Percentiles rank a stretch among this genome's conserved stretches.
These are phyloP conservation scores for Emmelina monodactyla DNA, from an alignment of 2,888 invertebrate species.

Conservation along the genomic window DNA sequence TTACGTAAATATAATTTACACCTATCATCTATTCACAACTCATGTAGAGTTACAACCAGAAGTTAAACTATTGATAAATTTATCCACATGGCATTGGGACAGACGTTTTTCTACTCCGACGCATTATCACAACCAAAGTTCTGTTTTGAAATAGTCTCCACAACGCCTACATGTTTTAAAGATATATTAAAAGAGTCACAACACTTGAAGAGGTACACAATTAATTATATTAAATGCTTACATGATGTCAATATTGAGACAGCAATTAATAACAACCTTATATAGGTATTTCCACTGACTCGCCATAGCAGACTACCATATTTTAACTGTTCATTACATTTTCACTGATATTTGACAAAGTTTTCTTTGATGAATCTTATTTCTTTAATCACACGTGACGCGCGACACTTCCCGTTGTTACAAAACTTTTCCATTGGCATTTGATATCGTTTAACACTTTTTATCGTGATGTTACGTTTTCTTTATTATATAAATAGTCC, in stretches of 20 bases:
- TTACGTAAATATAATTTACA: conserved; percentile 35
- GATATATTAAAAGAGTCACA: conserved; percentile 37
- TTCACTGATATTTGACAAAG: too few relatives aligned
- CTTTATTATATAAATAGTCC: conserved; percentile 62
- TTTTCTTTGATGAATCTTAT: too few relatives aligned
- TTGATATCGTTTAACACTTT: too few relatives aligned
- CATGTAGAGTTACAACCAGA: conserved; percentile 48
- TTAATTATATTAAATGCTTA: conserved; percentile 38
- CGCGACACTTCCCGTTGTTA: too few relatives aligned
- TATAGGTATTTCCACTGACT: conserved; percentile 35
- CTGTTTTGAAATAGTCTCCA: conserved; percentile 13
- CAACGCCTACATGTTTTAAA: conserved; percentile 22
- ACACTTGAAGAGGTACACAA: conserved; percentile 64
- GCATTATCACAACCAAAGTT: conserved; percentile 48
- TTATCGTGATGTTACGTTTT: too few relatives aligned
- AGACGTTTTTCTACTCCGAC: conserved; percentile 25
- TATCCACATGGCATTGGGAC: conserved; percentile 17
- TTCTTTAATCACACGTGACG: too few relatives aligned
- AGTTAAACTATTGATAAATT: too few relatives aligned
- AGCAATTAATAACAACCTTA: too few relatives aligned
- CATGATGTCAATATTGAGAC: conserved; percentile 42
- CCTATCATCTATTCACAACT: conserved; percentile 50
- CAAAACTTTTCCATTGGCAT: too few relatives aligned
- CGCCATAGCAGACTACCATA: too few relatives aligned
- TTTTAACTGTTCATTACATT: too few relatives aligned